Percentiles rank a stretch among this genome's conserved stretches.
phyloP scores from a whole-genome alignment of 2,797 vertebrate genomes.

The Propithecus perrieri region DNA sequence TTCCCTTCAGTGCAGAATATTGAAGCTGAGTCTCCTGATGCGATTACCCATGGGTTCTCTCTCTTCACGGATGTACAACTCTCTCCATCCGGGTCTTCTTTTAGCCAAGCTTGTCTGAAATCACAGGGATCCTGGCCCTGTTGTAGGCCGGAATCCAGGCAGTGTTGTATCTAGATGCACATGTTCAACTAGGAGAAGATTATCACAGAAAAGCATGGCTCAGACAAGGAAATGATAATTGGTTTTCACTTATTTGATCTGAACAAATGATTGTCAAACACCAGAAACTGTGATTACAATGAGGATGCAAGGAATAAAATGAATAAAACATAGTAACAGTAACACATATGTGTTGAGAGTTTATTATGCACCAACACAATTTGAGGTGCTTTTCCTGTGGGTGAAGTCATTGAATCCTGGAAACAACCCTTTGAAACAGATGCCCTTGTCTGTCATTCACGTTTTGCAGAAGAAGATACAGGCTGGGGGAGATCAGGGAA shows the following conservation, averaged over 20 bases:
- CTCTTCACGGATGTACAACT: neutral
- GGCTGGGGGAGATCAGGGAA: too few species aligned
- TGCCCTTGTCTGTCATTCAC: neutral
- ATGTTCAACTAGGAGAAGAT: neutral
- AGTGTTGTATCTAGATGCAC: neutral
- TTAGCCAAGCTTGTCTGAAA: neutral
- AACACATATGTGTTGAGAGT: neutral
- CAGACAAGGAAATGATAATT: neutral
- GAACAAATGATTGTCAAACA: neutral
- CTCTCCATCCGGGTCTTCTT: fast-evolving
- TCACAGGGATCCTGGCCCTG: too few species aligned
- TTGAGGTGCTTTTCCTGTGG: neutral
- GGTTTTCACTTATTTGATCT: neutral
- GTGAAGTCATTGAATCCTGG: neutral
- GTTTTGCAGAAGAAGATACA: neutral
- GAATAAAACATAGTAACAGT: neutral
- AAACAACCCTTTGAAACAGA: neutral
- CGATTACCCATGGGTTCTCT: too few species aligned
- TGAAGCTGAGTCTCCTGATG: neutral
- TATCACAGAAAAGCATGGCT: neutral
- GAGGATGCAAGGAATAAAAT: neutral
- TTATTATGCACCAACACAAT: fast-evolving
- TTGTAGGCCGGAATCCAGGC: too few species aligned
- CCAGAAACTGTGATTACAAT: neutral
- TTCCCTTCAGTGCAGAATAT: neutral